Evolutionary conservation across 2,888 invertebrate species (phyloP).

Genomic region (Cenopis cana): DNA sequence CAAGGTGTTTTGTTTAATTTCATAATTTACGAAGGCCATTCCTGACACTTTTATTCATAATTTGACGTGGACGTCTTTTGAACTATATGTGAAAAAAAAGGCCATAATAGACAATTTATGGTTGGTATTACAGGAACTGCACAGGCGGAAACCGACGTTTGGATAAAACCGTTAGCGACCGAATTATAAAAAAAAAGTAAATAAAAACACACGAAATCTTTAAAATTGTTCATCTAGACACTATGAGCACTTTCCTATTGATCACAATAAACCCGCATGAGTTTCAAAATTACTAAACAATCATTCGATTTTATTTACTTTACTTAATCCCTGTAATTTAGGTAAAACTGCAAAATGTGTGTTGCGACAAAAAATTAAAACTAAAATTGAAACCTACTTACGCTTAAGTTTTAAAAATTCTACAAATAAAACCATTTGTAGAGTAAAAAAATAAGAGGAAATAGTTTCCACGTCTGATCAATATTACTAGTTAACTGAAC

Average conservation of each 20-base stretch:
- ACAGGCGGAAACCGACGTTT: slow-evolving; percentile 33
- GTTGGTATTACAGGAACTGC: slow-evolving; percentile 3
- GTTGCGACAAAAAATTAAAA: slow-evolving; percentile 56
- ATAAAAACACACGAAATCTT: slow-evolving; percentile 10
- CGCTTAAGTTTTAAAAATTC: slow-evolving; percentile 70
- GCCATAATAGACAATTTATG: not conserved
- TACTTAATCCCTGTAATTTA: slow-evolving; percentile 42
- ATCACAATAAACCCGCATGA: slow-evolving; percentile 36
- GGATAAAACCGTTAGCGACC: slow-evolving; percentile 19
- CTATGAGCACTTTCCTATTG: slow-evolving; percentile 3
- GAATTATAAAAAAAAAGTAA: slow-evolving; percentile 23
- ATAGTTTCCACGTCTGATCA: slow-evolving; percentile 64
- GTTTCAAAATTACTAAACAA: slow-evolving; percentile 33
- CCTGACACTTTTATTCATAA: not conserved
- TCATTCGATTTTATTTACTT: slow-evolving; percentile 8
- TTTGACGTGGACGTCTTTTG: not conserved
- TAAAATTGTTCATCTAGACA: slow-evolving; percentile 11
- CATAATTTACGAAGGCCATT: slow-evolving; percentile 8
- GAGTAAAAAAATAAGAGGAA: slow-evolving; percentile 83
- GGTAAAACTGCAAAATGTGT: slow-evolving; percentile 43
- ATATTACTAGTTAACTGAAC: slow-evolving; percentile 45
- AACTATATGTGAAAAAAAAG: not conserved
- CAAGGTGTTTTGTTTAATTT: slow-evolving; percentile 7
- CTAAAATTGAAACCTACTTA: slow-evolving; percentile 77
- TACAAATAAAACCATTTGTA: slow-evolving; percentile 83